These are phyloP conservation scores for Acipenser oxyrinchus DNA, from an alignment of 2,797 vertebrate species.

Conservation along the genomic window DNA sequence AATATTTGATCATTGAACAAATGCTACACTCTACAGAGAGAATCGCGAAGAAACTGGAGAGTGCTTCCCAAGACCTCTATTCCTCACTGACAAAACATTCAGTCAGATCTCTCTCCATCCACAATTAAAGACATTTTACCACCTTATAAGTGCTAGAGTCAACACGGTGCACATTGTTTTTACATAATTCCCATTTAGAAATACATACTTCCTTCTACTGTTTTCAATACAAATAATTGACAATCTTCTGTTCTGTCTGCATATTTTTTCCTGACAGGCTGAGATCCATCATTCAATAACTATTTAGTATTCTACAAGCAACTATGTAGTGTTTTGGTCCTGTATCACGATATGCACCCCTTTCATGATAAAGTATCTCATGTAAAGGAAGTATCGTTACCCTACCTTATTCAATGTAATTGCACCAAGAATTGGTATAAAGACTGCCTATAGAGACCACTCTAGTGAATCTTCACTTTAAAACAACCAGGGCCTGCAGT, in stretches of 20 bases:
- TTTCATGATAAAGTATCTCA: too few relatives aligned
- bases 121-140: constrained; percentile 1
- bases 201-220: background rate
- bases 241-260: constrained; percentile 29
- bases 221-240: constrained; percentile 25
- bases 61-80: constrained; percentile 49
- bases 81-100: constrained; percentile 51
- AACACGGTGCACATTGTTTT: background rate
- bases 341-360: too few relatives aligned
- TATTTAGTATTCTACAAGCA: too few relatives aligned
- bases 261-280: constrained; percentile 9
- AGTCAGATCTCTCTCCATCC: constrained; percentile 40
- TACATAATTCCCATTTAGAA: background rate
- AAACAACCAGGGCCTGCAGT: too few relatives aligned
- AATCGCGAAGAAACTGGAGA: constrained; percentile 60
- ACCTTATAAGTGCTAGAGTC: constrained; percentile 6
- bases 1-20: constrained; percentile 56
- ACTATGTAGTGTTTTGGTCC: too few relatives aligned
- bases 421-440: too few relatives aligned
- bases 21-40: constrained; percentile 50
- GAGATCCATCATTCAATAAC: too few relatives aligned
- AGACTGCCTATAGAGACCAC: too few relatives aligned
- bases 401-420: too few relatives aligned
- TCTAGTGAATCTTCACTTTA: too few relatives aligned
- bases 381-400: too few relatives aligned